Base-by-base conservation (phyloP, 2,888 invertebrate genomes). In the Cerastoderma edule region DNA sequence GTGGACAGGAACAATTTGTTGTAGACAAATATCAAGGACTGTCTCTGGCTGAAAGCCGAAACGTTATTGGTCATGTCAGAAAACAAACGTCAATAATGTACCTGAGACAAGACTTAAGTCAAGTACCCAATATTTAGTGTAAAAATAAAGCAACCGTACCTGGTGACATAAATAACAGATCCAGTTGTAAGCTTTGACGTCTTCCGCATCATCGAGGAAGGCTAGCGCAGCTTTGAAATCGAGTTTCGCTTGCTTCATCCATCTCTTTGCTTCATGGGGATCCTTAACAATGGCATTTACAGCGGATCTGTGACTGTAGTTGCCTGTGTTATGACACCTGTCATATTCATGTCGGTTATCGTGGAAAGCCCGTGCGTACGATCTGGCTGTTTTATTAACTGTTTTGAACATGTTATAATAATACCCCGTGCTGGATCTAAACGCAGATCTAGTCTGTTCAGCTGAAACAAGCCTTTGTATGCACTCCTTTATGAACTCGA, bases 151-250 rank as follows among this genome's bases (percentile, higher is more conserved):
- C n/a, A 33, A 4, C 5, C 33, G 65, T 72, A 85, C 85, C 77
- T 85, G 85, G 60, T 82, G 75, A 64, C 83, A 80, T 16, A 56
- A 72, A n/a, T 72, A 75, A 67, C 85, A 85, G 24, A 80, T 83
- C 83, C 85, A 85, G 72, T 84, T 85, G 68, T 72, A 84, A 16
- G 66, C 75, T 13, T 67, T 56, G 0, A 67, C 74, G 2, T 53
- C 48, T 19, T 46, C 74, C 30, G 64, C 66, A n/a, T 48, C 27
- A 16, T 30, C n/a, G 2, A 72, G 22, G 4, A 75, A 70, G n/a
- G 67, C 35, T 35, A 27, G 28, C 0, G 83, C 85, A 54, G 80
- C 64, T 35, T 33, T 19, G 13, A 75, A 67, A 67, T 85, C 83
- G 28, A 46, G 24, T 54, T 81, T 76, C 16, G 84, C 83, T 67